Base-by-base conservation (phyloP, 1,140 invertebrate species). In the Glomeris maerens region DNA sequence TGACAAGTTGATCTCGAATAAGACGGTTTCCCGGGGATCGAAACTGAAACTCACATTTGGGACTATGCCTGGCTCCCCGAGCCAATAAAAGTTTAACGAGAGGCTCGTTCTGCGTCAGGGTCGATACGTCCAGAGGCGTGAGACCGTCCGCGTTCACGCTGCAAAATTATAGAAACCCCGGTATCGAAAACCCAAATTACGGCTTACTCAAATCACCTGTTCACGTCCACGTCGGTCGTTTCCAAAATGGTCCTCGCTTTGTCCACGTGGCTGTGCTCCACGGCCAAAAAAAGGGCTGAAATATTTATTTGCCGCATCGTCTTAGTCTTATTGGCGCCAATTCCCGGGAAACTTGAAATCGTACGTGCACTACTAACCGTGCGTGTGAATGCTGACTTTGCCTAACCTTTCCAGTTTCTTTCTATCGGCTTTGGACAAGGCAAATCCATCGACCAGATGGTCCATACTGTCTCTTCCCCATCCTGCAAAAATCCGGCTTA, bases 231-330 rank as follows among this genome's bases (percentile, higher is more conserved):
- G 62, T 89, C 83, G 0, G 84, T 87, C 13, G 85, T 84, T 60
- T 92, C 85, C 51, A 94, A 69, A 60, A 95, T 90, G 26, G 81
- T 84, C 55, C 81, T 77, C 0, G 83, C 85, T 63, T 90, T 87
- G 55, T 93, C 90, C 58, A 92, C 61, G 64, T 94, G 85, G 22
- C 87, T 87, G 68, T 92, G 83, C 69, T 95, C 90, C 2, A 94
- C 85, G 1, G 90, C 90, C 13, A 81, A 80, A 69, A 89, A 89
- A n/a, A 90, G 71, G 31, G 83, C 86, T 88, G 60, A 25, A 62
- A 63, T 25, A 42, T 42, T 21, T 21, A 42, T 5, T 42, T 7
- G 40, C 40, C 25, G 5, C 40, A 17, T 36, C 31, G 17, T 42
- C 5, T 4, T 42, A 45, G 28, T 5, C 17, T 36, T 36, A 10